phyloP scores from a whole-genome alignment of 1,140 invertebrate genomes.

The Achroia grisella region DNA sequence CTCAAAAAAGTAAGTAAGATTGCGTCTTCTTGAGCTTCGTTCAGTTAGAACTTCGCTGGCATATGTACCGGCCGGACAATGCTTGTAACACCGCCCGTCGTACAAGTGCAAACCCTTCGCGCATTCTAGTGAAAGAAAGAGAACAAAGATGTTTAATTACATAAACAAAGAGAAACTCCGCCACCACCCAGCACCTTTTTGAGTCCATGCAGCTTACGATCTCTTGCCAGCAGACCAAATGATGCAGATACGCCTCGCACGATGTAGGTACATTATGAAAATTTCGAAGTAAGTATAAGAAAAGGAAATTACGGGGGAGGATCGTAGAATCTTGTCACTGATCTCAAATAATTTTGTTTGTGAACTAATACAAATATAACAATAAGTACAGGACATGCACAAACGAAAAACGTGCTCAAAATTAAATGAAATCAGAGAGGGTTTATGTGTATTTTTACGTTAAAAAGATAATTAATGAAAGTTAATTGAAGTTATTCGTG shows the following conservation, averaged over 20 bases:
- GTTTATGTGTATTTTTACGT: too few species aligned
- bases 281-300: constrained; percentile 36
- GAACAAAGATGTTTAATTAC: constrained; percentile 57
- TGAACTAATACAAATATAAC: constrained; percentile 26
- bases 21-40: constrained; percentile 54
- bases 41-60: constrained; percentile 53
- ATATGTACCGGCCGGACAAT: constrained; percentile 56
- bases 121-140: constrained; percentile 67
- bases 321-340: constrained; percentile 65
- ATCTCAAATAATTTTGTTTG: constrained; percentile 68
- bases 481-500: constrained; percentile 4
- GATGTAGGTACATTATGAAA: constrained; percentile 13
- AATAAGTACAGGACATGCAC: constrained; percentile 39
- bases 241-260: constrained; percentile 42
- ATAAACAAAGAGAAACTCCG: constrained; percentile 34
- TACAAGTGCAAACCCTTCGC: constrained; percentile 69
- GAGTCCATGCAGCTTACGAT: constrained; percentile 62
- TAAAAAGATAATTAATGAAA: constrained; percentile 12
- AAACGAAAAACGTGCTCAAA: constrained; percentile 53
- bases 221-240: constrained; percentile 41
- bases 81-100: constrained; percentile 58
- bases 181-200: constrained; percentile 63
- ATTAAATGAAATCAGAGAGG: constrained; percentile 66
- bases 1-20: constrained; percentile 44
- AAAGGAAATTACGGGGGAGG: constrained; percentile 40